Conservation (phyloP, 2,888 invertebrate genomes). For the Thyatira batis region DNA sequence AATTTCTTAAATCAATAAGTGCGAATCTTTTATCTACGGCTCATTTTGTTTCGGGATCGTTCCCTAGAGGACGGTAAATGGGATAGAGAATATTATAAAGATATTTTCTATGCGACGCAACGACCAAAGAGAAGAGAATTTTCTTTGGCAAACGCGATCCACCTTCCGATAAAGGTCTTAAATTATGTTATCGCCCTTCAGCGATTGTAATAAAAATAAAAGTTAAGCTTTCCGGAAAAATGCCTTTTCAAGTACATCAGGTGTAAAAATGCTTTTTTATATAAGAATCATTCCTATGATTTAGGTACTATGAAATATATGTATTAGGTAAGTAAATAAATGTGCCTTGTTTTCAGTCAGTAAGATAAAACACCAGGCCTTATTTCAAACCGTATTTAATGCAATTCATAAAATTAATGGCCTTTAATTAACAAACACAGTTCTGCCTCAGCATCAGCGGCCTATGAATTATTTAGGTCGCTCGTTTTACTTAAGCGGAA, state of each 20-base stretch:
- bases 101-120: constrained; percentile 43
- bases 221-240: constrained; percentile 35
- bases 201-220: constrained; percentile 51
- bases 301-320: no score
- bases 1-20: constrained; percentile 40
- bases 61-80: constrained; percentile 59
- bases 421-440: no score
- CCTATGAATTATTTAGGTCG: no score
- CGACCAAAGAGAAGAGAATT: constrained; percentile 34
- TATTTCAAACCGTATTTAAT: no score
- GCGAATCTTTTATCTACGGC: constrained; percentile 52
- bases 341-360: no score
- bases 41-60: constrained; percentile 56
- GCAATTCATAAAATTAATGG: no score
- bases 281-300: background rate
- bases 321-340: no score
- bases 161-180: constrained; percentile 55
- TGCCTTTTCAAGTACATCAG: constrained; percentile 27
- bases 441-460: no score
- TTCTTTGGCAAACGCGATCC: constrained; percentile 42
- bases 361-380: no score
- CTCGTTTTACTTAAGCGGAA: no score
- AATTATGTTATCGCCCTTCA: constrained; percentile 59
- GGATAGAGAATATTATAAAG: constrained; percentile 44
- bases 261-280: constrained; percentile 22